Conservation (phyloP, 2,113 vertebrate species). For the Hippoglossus stenolepis region DNA sequence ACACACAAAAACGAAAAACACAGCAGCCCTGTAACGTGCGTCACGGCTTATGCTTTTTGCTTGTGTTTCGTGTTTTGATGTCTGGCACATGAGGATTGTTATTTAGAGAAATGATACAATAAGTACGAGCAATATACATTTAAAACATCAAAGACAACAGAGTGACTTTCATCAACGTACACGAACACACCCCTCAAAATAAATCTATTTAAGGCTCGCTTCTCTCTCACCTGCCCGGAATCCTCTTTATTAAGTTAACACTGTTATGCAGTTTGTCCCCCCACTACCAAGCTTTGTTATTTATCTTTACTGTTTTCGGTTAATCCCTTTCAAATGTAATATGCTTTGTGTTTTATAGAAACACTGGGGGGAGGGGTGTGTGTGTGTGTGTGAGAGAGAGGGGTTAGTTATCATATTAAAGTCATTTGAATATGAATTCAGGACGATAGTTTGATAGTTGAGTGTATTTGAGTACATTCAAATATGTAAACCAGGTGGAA, state of each 20-base stretch:
- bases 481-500: neutral
- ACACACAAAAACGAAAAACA: constrained; percentile 19
- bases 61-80: constrained; percentile 30
- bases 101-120: neutral
- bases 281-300: constrained; percentile 1
- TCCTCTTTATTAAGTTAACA: neutral
- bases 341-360: neutral
- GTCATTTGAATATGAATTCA: neutral
- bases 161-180: neutral
- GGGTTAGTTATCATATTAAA: neutral
- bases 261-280: neutral
- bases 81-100: neutral
- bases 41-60: constrained; percentile 50
- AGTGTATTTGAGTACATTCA: neutral
- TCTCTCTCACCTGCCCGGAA: neutral
- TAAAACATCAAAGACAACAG: neutral
- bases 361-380: neutral
- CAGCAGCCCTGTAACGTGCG: constrained; percentile 51
- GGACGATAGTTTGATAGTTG: neutral
- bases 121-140: neutral
- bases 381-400: neutral
- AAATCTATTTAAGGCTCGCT: neutral
- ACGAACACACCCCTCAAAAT: neutral
- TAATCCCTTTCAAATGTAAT: neutral
- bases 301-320: neutral